Percentiles rank a stretch among this genome's conserved stretches.
These are phyloP conservation scores for Chymomyza procnemis DNA, from an alignment of 2,888 invertebrate species.

Conservation along the genomic window DNA sequence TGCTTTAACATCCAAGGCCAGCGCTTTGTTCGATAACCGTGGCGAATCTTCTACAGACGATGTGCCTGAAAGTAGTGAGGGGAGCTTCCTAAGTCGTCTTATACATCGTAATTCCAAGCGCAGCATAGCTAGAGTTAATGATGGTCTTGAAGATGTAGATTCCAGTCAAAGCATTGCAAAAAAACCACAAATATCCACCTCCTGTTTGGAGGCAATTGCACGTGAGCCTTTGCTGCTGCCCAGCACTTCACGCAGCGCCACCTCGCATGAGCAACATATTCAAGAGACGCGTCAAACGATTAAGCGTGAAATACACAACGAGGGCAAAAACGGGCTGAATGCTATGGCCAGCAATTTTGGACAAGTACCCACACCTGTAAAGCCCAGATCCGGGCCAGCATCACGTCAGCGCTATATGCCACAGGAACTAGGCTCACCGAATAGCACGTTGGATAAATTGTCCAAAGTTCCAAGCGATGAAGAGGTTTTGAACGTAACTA, in stretches of 20 bases:
- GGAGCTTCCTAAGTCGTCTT: slow-evolving; percentile 83
- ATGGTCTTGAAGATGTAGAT: slow-evolving; percentile 67
- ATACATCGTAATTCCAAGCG: slow-evolving; percentile 85
- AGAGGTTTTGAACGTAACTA: slow-evolving; percentile 34
- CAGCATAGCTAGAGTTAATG: slow-evolving; percentile 81
- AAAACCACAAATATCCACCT: slow-evolving; percentile 67
- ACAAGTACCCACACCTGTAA: slow-evolving; percentile 42
- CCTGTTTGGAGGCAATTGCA: slow-evolving; percentile 49
- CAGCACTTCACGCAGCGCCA: slow-evolving; percentile 57
- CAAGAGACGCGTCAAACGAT: slow-evolving; percentile 76
- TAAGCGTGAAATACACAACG: slow-evolving; percentile 79
- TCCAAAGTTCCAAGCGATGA: background rate
- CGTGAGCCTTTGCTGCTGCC: slow-evolving; percentile 40
- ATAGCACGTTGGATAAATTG: slow-evolving; percentile 30
- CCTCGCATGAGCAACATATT: slow-evolving; percentile 66
- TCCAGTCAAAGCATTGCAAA: slow-evolving; percentile 69
- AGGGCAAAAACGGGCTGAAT: slow-evolving; percentile 79
- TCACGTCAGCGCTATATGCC: slow-evolving; percentile 81
- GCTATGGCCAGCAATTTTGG: slow-evolving; percentile 69
- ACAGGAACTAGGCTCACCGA: slow-evolving; percentile 79
- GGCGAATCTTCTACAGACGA: slow-evolving; percentile 63
- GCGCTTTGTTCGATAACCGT: slow-evolving; percentile 58
- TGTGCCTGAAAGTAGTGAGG: slow-evolving; percentile 79
- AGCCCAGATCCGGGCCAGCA: slow-evolving; percentile 80
- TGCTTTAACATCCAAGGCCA: slow-evolving; percentile 55